Evolutionary conservation across 2,888 invertebrate genomes (phyloP).

Genomic region (Papilio gigon): DNA sequence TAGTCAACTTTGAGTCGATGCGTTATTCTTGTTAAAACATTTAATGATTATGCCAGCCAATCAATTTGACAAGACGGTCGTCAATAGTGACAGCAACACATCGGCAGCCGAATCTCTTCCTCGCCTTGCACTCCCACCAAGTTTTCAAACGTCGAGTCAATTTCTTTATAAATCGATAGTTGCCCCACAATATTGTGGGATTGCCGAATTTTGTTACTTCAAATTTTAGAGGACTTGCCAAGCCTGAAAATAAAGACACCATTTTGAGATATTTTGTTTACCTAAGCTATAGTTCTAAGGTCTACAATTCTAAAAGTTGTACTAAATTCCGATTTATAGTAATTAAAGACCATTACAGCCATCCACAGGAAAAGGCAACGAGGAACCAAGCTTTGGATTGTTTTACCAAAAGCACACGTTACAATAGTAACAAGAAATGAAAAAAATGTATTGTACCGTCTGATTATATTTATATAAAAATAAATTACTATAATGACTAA

Average conservation of each 20-base stretch:
- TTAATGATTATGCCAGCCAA: conserved; percentile 72
- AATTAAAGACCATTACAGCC: neutral
- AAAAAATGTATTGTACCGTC: neutral
- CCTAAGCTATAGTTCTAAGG: conserved; percentile 35
- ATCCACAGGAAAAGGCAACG: neutral
- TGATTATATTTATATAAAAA: neutral
- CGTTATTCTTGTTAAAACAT: neutral
- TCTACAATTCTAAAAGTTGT: neutral
- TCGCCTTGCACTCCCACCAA: conserved; percentile 74
- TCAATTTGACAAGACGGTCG: conserved; percentile 65
- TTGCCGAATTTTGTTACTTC: conserved; percentile 69
- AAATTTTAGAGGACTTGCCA: conserved; percentile 53
- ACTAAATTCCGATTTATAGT: neutral
- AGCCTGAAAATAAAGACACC: conserved; percentile 41
- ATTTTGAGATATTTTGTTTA: conserved; percentile 49
- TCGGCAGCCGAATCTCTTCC: conserved; percentile 64
- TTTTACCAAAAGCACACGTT: no score
- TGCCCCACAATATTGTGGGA: conserved; percentile 72
- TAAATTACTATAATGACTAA: neutral
- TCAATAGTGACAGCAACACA: conserved; percentile 70
- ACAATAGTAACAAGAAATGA: neutral
- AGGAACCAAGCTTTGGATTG: neutral
- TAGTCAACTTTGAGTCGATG: neutral
- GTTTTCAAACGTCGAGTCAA: conserved; percentile 64
- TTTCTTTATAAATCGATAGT: conserved; percentile 70